These are phyloP conservation scores for Drosophila kepulauana DNA, from an alignment of 1,140 invertebrate genomes.

Conservation along the genomic window DNA sequence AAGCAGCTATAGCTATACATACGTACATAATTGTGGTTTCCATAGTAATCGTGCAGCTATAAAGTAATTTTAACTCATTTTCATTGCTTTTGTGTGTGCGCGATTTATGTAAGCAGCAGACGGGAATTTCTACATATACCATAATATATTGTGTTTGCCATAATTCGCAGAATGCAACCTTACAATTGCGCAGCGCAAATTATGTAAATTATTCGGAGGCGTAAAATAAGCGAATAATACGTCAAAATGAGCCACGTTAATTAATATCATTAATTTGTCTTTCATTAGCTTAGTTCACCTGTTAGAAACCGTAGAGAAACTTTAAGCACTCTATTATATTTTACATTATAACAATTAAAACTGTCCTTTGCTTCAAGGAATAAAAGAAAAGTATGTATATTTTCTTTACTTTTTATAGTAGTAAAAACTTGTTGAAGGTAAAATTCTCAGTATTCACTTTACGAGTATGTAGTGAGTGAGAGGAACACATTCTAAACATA, in stretches of 20 bases:
- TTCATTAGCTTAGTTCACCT: not conserved
- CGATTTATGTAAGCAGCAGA: not conserved
- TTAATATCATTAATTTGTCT: not conserved
- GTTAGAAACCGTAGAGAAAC: not conserved
- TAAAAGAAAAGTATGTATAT: too few relatives aligned
- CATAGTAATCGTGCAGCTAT: not conserved
- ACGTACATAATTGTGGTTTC: conserved; percentile 1
- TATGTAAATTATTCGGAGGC: conserved; percentile 1
- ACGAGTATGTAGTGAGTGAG: not conserved
- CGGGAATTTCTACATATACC: not conserved
- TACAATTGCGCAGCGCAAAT: conserved; percentile 4
- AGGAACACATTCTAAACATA: not conserved
- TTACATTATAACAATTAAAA: too few relatives aligned
- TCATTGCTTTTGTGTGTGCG: not conserved
- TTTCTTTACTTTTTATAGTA: too few relatives aligned
- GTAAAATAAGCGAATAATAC: not conserved
- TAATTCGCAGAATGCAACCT: not conserved
- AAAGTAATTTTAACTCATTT: conserved; percentile 4
- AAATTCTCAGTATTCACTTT: not conserved
- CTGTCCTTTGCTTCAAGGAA: too few relatives aligned
- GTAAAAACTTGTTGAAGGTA: not conserved
- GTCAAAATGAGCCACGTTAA: not conserved
- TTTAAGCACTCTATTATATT: too few relatives aligned
- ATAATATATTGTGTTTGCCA: conserved; percentile 1
- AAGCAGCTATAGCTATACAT: not conserved